phyloP scores from a whole-genome alignment of 2,888 invertebrate genomes.

The Rhingia rostrata region DNA sequence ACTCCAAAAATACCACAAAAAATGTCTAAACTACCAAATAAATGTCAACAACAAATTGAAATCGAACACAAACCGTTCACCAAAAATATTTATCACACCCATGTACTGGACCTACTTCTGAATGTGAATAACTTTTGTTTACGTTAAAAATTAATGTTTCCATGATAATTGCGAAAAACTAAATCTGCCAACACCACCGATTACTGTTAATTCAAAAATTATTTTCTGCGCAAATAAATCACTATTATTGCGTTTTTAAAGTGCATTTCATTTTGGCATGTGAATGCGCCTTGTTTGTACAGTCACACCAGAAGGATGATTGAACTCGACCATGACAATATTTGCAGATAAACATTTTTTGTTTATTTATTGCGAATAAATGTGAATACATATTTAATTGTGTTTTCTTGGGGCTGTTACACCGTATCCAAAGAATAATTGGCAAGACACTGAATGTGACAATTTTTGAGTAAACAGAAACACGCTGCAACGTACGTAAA shows the following conservation, averaged over 20 bases:
- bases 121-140: not conserved
- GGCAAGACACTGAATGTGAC: constrained; percentile 1
- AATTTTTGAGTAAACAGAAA: constrained; percentile 15
- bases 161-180: constrained; percentile 15
- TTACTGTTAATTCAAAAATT: constrained; percentile 20
- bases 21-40: no score
- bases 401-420: constrained; percentile 3
- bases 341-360: constrained; percentile 7
- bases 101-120: not conserved
- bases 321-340: constrained; percentile 39
- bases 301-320: constrained; percentile 31
- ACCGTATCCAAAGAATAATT: constrained; percentile 13
- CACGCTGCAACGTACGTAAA: constrained; percentile 4
- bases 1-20: not conserved
- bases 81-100: constrained; percentile 17
- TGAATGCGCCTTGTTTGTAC: constrained; percentile 9
- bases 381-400: constrained; percentile 8
- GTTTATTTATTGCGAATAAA: constrained; percentile 38
- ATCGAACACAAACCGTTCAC: constrained; percentile 9
- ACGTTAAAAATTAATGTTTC: constrained; percentile 11
- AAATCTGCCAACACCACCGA: constrained; percentile 7
- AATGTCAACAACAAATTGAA: not conserved
- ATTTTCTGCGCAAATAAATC: not conserved
- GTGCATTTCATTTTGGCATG: not conserved
- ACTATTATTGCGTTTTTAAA: constrained; percentile 5